Conservation (phyloP, 1,140 invertebrate genomes). For the Rhizoglyphus robini region DNA sequence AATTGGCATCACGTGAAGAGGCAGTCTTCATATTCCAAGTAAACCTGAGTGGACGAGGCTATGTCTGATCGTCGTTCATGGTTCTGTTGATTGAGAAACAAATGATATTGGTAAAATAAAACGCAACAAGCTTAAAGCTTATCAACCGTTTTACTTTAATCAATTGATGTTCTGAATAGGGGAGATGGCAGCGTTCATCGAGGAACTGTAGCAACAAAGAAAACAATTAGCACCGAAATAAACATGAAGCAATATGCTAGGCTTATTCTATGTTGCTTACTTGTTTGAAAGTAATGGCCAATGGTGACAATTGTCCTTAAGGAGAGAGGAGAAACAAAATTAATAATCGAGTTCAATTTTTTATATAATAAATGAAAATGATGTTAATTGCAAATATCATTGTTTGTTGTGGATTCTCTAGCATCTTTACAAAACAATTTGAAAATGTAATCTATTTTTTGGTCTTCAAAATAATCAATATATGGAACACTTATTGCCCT, state of each 20-base stretch:
- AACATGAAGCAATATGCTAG: neutral
- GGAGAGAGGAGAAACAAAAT: no score
- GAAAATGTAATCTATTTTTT: no score
- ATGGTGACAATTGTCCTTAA: neutral
- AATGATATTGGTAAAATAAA: neutral
- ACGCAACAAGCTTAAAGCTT: neutral
- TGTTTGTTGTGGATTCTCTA: no score
- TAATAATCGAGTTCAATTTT: no score
- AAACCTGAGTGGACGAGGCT: slow-evolving; percentile 89
- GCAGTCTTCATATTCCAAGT: slow-evolving; percentile 99
- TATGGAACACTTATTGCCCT: no score
- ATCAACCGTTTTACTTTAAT: slow-evolving; percentile 87
- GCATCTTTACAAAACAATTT: no score
- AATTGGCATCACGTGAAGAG: slow-evolving; percentile 90
- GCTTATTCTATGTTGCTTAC: no score
- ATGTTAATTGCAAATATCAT: no score
- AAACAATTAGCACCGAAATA: neutral
- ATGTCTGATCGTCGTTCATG: slow-evolving; percentile 78
- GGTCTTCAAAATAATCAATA: no score
- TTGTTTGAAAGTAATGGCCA: neutral
- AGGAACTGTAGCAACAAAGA: slow-evolving; percentile 14
- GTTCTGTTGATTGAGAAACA: slow-evolving; percentile 33
- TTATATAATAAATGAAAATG: no score
- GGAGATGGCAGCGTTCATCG: slow-evolving; percentile 17
- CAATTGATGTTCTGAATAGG: slow-evolving; percentile 45